These are phyloP conservation scores for Matsumyia berberina DNA, from an alignment of 2,888 invertebrate species.

Conservation along the genomic window DNA sequence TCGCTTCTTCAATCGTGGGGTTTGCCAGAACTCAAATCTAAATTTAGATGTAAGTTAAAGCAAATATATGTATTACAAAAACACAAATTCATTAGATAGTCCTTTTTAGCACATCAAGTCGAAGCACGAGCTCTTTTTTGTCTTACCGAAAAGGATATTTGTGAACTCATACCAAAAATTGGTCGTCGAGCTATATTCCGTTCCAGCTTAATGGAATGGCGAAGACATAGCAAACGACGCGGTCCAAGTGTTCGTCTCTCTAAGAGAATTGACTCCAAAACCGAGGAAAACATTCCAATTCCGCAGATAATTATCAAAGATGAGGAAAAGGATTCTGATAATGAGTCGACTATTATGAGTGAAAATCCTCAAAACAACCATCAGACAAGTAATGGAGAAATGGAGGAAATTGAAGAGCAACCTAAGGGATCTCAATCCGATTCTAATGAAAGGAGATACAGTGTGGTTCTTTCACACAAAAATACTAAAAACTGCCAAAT, in stretches of 20 bases:
- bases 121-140: constrained; percentile 51
- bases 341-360: constrained; percentile 40
- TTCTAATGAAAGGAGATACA: constrained; percentile 22
- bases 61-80: neutral
- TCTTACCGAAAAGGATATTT: constrained; percentile 66
- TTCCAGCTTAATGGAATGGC: constrained; percentile 64
- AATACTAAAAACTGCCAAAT: constrained; percentile 37
- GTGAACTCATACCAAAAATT: constrained; percentile 64
- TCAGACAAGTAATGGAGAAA: constrained; percentile 12
- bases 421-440: constrained; percentile 14
- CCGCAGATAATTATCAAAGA: constrained; percentile 36
- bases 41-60: constrained; percentile 47
- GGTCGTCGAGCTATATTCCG: constrained; percentile 67
- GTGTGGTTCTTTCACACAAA: constrained; percentile 20
- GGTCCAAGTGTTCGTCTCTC: neutral
- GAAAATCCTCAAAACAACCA: constrained; percentile 13
- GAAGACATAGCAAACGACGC: constrained; percentile 16
- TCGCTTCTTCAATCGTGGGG: constrained; percentile 54
- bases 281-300: constrained; percentile 42
- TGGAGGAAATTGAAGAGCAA: constrained; percentile 24
- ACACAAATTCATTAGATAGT: neutral
- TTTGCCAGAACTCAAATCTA: constrained; percentile 48
- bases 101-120: constrained; percentile 40
- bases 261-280: constrained; percentile 9
- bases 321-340: constrained; percentile 47